Evolutionary conservation across 2,797 vertebrate genomes (phyloP), one percentile per base, ranked within the genome.

Genomic region (Cryptoblepharus egeriae): DNA sequence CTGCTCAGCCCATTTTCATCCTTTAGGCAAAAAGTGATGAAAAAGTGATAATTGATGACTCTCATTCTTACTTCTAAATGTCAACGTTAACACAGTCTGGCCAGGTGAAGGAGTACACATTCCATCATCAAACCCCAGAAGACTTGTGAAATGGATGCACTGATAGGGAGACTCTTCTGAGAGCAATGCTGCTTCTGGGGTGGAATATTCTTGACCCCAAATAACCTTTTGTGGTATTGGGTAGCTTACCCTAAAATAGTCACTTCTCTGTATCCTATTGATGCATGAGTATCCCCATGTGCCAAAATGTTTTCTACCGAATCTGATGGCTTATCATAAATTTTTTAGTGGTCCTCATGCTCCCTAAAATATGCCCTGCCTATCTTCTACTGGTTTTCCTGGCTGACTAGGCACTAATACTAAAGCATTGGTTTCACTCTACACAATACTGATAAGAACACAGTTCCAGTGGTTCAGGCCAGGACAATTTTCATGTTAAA

Each of bases 11-110:
- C 52, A 8, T 1, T 35, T 72, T 75, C 8, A 28, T 24, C 88
- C 7, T 6, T 3, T 3, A 72, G 39, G 52, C 5, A 82, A 57
- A 49, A 77, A 18, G 55, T 18, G n/a, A 57, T 64, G 3, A 65
- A 65, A 64, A 82, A 89, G n/a, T n/a, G n/a, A n/a, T n/a, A n/a
- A 86, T 0, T 75, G 35, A 84, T 24, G 60, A 81, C 3, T 12
- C 73, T 74, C 58, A 3, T 69, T 28, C 0, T 12, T 60, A 72
- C 37, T 18, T 49, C n/a, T 68, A 79, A 76, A 68, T 26, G 65
- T 84, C 82, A 84, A 52, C 30, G 2, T 67, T 65, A 85, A 85
- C 77, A 68, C 55, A 65, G 26, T 20, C 37, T 77, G 28, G 58
- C 2, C 30, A 82, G 45, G 15, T 52, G 37, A 13, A 80, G 55